Conservation (phyloP, 2,888 invertebrate genomes). For the Spatulosminthurus flaviceps region DNA sequence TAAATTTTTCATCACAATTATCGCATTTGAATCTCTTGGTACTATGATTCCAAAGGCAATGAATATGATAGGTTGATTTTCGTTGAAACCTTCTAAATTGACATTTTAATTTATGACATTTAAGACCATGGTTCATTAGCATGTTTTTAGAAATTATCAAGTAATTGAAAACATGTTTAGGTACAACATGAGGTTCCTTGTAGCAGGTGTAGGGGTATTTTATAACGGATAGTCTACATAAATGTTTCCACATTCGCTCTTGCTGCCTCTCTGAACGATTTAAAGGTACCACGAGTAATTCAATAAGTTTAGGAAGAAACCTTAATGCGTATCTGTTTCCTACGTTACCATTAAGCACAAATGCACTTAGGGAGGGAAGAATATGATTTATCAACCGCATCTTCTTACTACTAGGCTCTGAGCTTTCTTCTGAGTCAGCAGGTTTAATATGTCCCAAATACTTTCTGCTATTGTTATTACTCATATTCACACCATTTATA, state of each 20-base stretch:
- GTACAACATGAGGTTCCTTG: constrained; percentile 47
- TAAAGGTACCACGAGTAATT: constrained; percentile 56
- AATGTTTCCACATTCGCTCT: constrained; percentile 17
- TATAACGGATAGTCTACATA: constrained; percentile 5
- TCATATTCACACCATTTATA: constrained; percentile 33
- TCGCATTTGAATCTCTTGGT: constrained; percentile 68
- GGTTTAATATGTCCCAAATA: neutral
- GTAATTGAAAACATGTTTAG: constrained; percentile 31
- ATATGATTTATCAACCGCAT: constrained; percentile 44
- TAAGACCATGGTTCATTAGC: constrained; percentile 44
- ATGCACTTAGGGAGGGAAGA: constrained; percentile 19
- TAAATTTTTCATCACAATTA: constrained; percentile 68
- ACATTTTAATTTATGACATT: constrained; percentile 56
- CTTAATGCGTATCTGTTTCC: constrained; percentile 55
- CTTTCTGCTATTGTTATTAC: constrained; percentile 19
- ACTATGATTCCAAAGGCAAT: constrained; percentile 70
- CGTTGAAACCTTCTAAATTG: constrained; percentile 53
- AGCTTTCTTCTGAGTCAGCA: constrained; percentile 23
- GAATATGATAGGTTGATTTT: constrained; percentile 65
- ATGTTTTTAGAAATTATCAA: constrained; percentile 48
- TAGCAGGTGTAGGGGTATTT: constrained; percentile 49
- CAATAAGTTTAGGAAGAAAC: constrained; percentile 57
- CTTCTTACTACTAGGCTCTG: constrained; percentile 50
- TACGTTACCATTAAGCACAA: constrained; percentile 41
- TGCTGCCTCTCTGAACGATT: constrained; percentile 23